Conservation (phyloP, 1,140 invertebrate species). For the Leptinotarsa texana region DNA sequence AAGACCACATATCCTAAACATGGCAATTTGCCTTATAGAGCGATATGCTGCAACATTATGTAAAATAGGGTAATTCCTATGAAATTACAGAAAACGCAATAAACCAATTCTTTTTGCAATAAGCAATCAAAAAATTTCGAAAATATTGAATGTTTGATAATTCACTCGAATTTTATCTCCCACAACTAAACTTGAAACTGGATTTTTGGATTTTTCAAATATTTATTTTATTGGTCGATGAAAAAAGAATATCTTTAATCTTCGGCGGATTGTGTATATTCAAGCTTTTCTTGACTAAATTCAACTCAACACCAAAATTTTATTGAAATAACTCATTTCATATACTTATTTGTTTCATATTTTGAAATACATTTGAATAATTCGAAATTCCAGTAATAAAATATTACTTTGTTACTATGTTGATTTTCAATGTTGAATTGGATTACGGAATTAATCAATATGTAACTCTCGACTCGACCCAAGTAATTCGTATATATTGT, state of each 20-base stretch:
- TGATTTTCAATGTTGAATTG: too few relatives aligned
- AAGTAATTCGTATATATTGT: too few relatives aligned
- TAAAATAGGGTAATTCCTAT: conserved; percentile 30
- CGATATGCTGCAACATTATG: conserved; percentile 53
- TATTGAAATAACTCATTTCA: not conserved
- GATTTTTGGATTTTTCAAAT: not conserved
- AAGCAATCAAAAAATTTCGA: not conserved
- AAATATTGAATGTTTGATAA: not conserved
- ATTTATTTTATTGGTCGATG: not conserved
- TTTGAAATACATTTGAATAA: not conserved
- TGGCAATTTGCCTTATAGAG: conserved; percentile 46
- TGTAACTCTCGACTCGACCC: too few relatives aligned
- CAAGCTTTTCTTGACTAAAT: not conserved
- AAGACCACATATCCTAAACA: conserved; percentile 35
- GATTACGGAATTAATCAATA: too few relatives aligned
- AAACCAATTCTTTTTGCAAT: not conserved
- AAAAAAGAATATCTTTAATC: not conserved
- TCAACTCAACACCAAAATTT: not conserved
- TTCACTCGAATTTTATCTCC: not conserved
- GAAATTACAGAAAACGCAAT: not conserved
- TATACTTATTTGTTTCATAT: not conserved
- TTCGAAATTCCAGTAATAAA: not conserved
- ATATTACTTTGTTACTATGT: too few relatives aligned
- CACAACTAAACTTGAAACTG: not conserved
- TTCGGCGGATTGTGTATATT: not conserved